Percentiles rank a stretch among this genome's conserved stretches.
phyloP scores from a whole-genome alignment of 2,113 vertebrate genomes.

The Neomonachus schauinslandi region DNA sequence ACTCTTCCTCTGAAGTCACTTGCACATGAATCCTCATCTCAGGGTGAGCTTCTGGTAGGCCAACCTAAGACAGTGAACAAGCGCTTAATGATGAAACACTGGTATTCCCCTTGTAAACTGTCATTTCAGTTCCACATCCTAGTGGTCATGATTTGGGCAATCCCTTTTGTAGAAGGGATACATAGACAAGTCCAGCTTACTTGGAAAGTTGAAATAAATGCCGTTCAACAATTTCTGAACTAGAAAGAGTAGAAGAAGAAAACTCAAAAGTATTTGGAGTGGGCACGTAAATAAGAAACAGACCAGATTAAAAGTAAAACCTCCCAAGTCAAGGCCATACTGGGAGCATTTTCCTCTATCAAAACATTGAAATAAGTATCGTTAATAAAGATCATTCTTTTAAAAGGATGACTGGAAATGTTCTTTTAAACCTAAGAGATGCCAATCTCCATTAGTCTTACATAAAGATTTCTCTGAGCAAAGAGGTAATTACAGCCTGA shows the following conservation, averaged over 20 bases:
- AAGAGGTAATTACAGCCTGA: constrained; percentile 77
- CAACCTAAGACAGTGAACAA: background rate
- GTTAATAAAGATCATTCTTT: constrained; percentile 59
- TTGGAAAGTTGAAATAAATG: background rate
- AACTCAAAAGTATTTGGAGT: background rate
- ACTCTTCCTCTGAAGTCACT: background rate
- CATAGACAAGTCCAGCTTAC: background rate
- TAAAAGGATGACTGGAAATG: constrained; percentile 60
- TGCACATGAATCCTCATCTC: background rate
- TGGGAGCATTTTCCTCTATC: constrained; percentile 47
- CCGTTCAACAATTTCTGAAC: background rate
- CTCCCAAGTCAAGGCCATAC: constrained; percentile 26
- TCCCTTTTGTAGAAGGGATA: background rate
- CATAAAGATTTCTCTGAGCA: constrained; percentile 77
- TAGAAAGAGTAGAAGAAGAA: constrained; percentile 11
- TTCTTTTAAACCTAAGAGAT: constrained; percentile 73
- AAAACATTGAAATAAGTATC: constrained; percentile 65
- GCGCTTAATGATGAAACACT: background rate
- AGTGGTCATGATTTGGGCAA: background rate
- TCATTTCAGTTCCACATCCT: background rate
- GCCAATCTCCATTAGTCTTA: constrained; percentile 79
- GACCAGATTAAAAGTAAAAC: constrained; percentile 22
- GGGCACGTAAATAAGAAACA: constrained; percentile 38
- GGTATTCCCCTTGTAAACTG: background rate
- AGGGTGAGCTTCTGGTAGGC: background rate